Percentiles rank a stretch among this genome's conserved stretches.
phyloP scores from a whole-genome alignment of 2,113 vertebrate species.

The Romanogobio albipinnatus region DNA sequence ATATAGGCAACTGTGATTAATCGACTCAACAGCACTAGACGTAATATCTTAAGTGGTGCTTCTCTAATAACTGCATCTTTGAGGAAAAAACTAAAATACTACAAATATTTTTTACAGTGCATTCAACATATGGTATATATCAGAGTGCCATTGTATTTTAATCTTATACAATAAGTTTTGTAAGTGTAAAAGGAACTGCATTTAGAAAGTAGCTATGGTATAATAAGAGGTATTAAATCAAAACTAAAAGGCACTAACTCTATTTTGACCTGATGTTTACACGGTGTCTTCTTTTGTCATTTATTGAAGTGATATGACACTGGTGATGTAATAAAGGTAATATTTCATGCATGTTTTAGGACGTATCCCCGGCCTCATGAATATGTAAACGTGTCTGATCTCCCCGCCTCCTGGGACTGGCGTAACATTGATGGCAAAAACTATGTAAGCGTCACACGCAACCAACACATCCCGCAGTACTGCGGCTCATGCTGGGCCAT shows the following conservation, averaged over 20 bases:
- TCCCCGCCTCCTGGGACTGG: conserved; percentile 84
- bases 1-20: too few relatives aligned
- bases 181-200: background rate
- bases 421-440: conserved; percentile 76
- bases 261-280: background rate
- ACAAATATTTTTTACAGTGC: too few relatives aligned
- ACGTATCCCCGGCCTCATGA: conserved; percentile 78
- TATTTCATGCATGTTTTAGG: conserved; percentile 28
- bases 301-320: background rate
- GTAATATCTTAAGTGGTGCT: too few relatives aligned
- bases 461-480: conserved; percentile 89
- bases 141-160: too few relatives aligned
- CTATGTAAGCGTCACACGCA: conserved; percentile 81
- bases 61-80: too few relatives aligned
- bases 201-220: background rate
- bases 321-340: background rate
- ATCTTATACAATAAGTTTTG: too few relatives aligned
- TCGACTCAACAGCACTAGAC: too few relatives aligned
- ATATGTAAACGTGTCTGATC: conserved; percentile 65
- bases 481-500: conserved; percentile 90
- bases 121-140: too few relatives aligned
- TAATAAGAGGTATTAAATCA: too few relatives aligned
- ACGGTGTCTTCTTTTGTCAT: background rate
- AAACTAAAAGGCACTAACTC: background rate
- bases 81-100: too few relatives aligned